phyloP scores from a whole-genome alignment of 2,113 vertebrate genomes.

The Engystomops pustulosus region DNA sequence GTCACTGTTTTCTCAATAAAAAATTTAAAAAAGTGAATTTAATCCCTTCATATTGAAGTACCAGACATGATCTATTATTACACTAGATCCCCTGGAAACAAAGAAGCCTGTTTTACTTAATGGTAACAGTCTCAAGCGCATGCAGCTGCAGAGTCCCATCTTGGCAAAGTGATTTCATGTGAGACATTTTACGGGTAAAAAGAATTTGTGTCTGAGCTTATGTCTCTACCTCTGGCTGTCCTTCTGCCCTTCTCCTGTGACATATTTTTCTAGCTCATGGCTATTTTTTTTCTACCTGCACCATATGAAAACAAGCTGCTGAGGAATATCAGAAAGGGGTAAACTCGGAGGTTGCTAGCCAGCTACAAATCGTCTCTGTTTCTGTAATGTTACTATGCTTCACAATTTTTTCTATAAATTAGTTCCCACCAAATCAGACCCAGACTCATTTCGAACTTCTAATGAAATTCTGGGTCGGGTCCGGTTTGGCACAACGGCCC shows the following conservation, averaged over 20 bases:
- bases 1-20: neutral
- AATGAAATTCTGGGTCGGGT: too few relatives aligned
- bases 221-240: neutral
- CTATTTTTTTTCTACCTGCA: too few relatives aligned
- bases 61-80: conserved; percentile 7
- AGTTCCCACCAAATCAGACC: too few relatives aligned
- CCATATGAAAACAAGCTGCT: neutral
- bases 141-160: conserved; percentile 3
- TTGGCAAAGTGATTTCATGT: neutral
- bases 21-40: neutral
- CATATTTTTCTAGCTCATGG: neutral
- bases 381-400: too few relatives aligned
- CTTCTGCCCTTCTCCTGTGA: neutral
- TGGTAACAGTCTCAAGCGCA: neutral
- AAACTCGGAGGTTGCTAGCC: neutral
- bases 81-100: neutral
- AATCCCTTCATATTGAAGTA: neutral
- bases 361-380: too few relatives aligned
- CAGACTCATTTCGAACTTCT: too few relatives aligned
- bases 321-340: neutral
- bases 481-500: too few relatives aligned
- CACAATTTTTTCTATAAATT: too few relatives aligned
- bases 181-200: conserved; percentile 1
- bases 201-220: neutral
- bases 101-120: conserved; percentile 1